Conservation (phyloP, 2,797 vertebrate species). For the Melanotaenia maccullochi region DNA sequence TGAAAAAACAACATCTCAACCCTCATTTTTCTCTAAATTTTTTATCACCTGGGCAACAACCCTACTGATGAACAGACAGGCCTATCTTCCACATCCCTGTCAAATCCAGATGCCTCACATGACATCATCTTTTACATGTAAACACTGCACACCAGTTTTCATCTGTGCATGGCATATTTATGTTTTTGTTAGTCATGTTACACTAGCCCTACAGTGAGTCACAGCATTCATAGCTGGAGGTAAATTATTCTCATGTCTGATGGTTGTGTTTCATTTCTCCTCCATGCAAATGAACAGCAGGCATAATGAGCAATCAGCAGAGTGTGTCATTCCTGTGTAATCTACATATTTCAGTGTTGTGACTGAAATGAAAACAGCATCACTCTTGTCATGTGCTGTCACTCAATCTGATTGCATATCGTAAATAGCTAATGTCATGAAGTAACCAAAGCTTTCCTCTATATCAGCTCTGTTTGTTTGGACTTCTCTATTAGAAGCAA, state of each 20-base stretch:
- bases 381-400: conserved; percentile 34
- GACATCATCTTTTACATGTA: conserved; percentile 37
- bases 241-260: conserved; percentile 50
- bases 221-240: conserved; percentile 15
- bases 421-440: conserved; percentile 33
- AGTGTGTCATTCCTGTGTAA: conserved; percentile 43
- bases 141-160: conserved; percentile 31
- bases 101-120: conserved; percentile 41
- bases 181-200: conserved; percentile 33
- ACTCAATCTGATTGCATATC: conserved; percentile 48
- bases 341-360: conserved; percentile 52
- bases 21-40: conserved; percentile 9
- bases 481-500: background rate
- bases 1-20: conserved; percentile 33
- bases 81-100: conserved; percentile 41
- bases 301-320: conserved; percentile 63
- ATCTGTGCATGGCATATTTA: conserved; percentile 23
- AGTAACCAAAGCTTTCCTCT: conserved; percentile 19
- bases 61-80: conserved; percentile 26
- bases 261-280: conserved; percentile 39
- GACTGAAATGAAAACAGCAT: conserved; percentile 43
- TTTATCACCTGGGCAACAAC: conserved; percentile 30
- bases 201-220: conserved; percentile 21
- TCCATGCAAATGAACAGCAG: conserved; percentile 48
- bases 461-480: background rate